Evolutionary conservation across 35 echinoderm and acorn worm species (phyloP).

Genomic region (Eucidaris tribuloides): DNA sequence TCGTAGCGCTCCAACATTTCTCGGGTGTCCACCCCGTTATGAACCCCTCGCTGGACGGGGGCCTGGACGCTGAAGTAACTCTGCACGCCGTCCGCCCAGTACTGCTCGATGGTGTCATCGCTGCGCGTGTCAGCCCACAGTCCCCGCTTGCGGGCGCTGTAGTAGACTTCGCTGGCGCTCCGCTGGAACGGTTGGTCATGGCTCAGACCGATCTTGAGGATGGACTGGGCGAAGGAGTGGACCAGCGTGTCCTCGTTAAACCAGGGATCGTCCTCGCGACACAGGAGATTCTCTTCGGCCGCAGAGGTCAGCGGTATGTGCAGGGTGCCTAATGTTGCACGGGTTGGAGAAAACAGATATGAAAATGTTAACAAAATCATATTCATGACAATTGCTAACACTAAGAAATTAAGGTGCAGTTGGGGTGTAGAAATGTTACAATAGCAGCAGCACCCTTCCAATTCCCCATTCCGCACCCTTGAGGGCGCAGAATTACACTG

Average conservation of each 20-base stretch:
- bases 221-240: conserved; percentile 73
- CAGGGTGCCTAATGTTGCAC: conserved; percentile 59
- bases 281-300: conserved; percentile 87
- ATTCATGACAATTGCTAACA: no score
- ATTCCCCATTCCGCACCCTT: no score
- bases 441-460: no score
- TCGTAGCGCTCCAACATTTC: conserved; percentile 73
- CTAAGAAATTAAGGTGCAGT: no score
- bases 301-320: conserved; percentile 83
- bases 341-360: neutral
- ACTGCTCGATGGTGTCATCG: conserved; percentile 81
- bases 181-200: conserved; percentile 27
- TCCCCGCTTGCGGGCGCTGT: conserved; percentile 49
- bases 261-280: conserved; percentile 49
- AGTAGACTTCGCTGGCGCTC: conserved; percentile 60
- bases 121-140: conserved; percentile 75
- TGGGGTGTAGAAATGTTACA: no score
- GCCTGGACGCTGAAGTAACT: conserved; percentile 72
- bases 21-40: conserved; percentile 69
- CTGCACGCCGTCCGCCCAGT: conserved; percentile 89
- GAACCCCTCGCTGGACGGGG: neutral
- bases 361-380: neutral
- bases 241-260: conserved; percentile 72
- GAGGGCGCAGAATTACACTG: no score
- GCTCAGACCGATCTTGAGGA: conserved; percentile 67